Conservation (phyloP, 2,797 vertebrate species). For the Artibeus lituratus region DNA sequence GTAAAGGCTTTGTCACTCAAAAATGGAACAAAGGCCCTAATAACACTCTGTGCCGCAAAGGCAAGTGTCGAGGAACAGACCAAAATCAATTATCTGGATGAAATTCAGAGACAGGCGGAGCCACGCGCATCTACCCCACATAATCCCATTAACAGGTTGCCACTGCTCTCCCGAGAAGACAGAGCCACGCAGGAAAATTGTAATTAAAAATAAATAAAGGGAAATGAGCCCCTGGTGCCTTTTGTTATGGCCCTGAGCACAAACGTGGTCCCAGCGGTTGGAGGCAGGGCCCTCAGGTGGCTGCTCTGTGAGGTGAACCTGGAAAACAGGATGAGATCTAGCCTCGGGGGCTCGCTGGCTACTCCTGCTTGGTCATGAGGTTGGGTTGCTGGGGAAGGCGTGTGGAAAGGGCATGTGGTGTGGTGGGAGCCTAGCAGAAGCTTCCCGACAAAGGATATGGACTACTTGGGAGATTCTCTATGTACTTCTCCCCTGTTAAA, state of each 20-base stretch:
- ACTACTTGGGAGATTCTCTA: neutral
- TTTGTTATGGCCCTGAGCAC: neutral
- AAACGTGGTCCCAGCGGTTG: neutral
- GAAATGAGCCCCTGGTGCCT: slow-evolving; percentile 56
- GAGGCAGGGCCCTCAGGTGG: neutral
- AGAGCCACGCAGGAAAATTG: slow-evolving; percentile 65
- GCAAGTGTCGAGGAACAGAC: slow-evolving; percentile 81
- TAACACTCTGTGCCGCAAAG: slow-evolving; percentile 78
- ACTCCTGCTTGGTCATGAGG: neutral
- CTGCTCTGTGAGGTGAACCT: neutral
- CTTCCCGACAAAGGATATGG: neutral
- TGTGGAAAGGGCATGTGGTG: neutral
- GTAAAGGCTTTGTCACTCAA: slow-evolving; percentile 82
- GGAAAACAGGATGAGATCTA: neutral
- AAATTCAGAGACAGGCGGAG: slow-evolving; percentile 75
- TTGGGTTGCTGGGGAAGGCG: neutral
- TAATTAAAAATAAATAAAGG: slow-evolving; percentile 83
- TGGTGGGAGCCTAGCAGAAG: neutral
- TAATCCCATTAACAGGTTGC: slow-evolving; percentile 80
- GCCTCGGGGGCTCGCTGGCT: neutral
- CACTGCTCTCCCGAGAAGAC: slow-evolving; percentile 47
- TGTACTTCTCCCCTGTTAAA: neutral
- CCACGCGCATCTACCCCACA: slow-evolving; percentile 70
- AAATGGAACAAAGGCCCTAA: slow-evolving; percentile 83
- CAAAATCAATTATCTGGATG: slow-evolving; percentile 84